A percentile compares a stretch with the other conserved stretches of the same genome.
These are phyloP conservation scores for Amphipoea oculea DNA, from an alignment of 2,888 invertebrate species.

Conservation along the genomic window DNA sequence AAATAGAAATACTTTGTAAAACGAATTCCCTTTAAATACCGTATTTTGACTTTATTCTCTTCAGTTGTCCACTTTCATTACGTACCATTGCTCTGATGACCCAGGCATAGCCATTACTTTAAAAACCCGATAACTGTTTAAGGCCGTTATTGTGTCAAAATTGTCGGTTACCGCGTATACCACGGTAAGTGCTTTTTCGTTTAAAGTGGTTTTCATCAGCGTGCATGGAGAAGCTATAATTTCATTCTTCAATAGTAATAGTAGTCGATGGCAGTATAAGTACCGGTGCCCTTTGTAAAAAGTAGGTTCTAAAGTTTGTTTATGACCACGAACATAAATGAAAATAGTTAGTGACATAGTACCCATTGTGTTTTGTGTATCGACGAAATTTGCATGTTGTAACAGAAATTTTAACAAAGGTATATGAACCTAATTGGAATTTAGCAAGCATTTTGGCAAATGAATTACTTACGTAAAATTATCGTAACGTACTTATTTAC, in stretches of 20 bases:
- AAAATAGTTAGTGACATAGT: not conserved
- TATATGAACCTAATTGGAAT: no score
- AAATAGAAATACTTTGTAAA: constrained; percentile 5
- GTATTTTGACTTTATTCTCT: constrained; percentile 16
- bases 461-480: not conserved
- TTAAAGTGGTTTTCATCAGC: constrained; percentile 52
- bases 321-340: not conserved
- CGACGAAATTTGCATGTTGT: not conserved
- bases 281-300: constrained; percentile 22
- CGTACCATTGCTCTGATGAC: constrained; percentile 36
- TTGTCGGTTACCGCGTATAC: constrained; percentile 31
- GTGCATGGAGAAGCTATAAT: constrained; percentile 47
- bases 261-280: constrained; percentile 22
- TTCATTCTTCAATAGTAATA: constrained; percentile 54
- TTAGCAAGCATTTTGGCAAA: not conserved
- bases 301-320: not conserved
- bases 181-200: constrained; percentile 52
- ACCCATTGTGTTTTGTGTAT: not conserved
- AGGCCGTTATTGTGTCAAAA: constrained; percentile 47
- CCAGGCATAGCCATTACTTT: constrained; percentile 35
- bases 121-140: constrained; percentile 42
- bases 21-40: not conserved
- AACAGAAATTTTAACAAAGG: not conserved
- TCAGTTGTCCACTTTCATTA: constrained; percentile 37
- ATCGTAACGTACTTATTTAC: not conserved